Base-by-base conservation (phyloP, 2,113 vertebrate species). In the Cochlearius cochlearius region DNA sequence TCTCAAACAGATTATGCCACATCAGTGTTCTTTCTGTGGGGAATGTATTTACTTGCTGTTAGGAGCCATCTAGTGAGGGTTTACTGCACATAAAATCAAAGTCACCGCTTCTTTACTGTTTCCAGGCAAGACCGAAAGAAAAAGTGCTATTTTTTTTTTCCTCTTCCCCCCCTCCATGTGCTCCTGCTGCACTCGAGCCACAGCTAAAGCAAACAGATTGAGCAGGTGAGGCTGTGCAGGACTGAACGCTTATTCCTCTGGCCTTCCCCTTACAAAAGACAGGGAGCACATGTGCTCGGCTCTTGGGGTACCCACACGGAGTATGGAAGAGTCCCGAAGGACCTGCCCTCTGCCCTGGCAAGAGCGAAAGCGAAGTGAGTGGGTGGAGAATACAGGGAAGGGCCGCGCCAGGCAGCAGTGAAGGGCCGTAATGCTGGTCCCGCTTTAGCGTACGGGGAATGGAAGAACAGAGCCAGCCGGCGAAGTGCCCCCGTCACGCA, bases 41-140 rank as follows among this genome's bases (percentile, higher is more conserved):
- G 72, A 95, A 64, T 26, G 81, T 22, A 92, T 94, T 93, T 88
- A 75, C 95, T 96, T 97, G 96, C 96, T 88, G 90, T 78, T 75
- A 97, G 86, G 96, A 96, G 97, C 96, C 96, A 96, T 94, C 97
- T 97, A 97, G 95, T 96, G 97, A 96, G 95, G 89, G 71, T 74
- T 97, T 94, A 87, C 79, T 83, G 96, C 69, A 97, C 78, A 21
- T 49, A 81, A 92, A 95, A 92, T 49, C 52, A 87, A 92, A 94
- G 59, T 45, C 71, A 88, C 56, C 6, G 1, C 52, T 85, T 72
- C 77, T 69, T 66, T 59, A 62, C 85, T 52, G 36, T 76, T 92
- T 81, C 60, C 67, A 53, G 53, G 62, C 62, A 64, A 62, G 82
- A 82, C 38, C 0, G 15, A 92, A 88, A 84, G 79, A 80, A 93